Evolutionary conservation across 2,797 vertebrate genomes (phyloP).

Genomic region (Ctenopoma multispine): DNA sequence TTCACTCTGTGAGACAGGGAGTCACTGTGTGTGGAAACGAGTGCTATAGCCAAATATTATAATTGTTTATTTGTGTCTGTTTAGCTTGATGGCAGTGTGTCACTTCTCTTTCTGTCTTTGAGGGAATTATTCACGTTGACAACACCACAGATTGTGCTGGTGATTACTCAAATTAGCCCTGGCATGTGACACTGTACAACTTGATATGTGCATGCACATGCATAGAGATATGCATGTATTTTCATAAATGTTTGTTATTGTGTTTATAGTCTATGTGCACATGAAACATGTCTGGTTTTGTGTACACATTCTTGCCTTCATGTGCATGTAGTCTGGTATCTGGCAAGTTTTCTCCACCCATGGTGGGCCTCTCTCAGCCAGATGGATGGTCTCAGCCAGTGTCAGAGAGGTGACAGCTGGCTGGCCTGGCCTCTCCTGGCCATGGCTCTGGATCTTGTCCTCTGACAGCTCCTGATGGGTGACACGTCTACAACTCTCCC

Average conservation of each 20-base stretch:
- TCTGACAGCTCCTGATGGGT: slow-evolving; percentile 80
- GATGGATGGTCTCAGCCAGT: slow-evolving; percentile 83
- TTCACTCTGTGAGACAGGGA: slow-evolving; percentile 37
- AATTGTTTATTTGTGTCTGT: slow-evolving; percentile 76
- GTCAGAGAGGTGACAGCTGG: slow-evolving; percentile 84
- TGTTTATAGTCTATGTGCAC: slow-evolving; percentile 25
- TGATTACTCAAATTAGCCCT: slow-evolving; percentile 64
- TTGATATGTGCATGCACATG: slow-evolving; percentile 7
- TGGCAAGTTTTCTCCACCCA: slow-evolving; percentile 68
- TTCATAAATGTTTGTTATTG: slow-evolving; percentile 38
- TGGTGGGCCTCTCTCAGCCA: slow-evolving; percentile 78
- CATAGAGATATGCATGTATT: slow-evolving; percentile 8
- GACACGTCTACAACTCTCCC: slow-evolving; percentile 56
- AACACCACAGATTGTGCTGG: slow-evolving; percentile 60
- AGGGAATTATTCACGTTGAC: slow-evolving; percentile 70
- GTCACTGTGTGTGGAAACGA: slow-evolving; percentile 54
- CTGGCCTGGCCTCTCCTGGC: slow-evolving; percentile 76
- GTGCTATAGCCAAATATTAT: slow-evolving; percentile 51
- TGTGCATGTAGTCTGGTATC: slow-evolving; percentile 56
- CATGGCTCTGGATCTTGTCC: slow-evolving; percentile 80
- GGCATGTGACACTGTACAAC: slow-evolving; percentile 19
- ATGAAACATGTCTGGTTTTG: slow-evolving; percentile 38
- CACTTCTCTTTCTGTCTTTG: slow-evolving; percentile 65
- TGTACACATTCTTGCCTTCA: slow-evolving; percentile 47
- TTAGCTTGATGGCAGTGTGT: slow-evolving; percentile 63